Base-by-base conservation (phyloP, 2,113 vertebrate species). In the Lichenostomus cassidix region DNA sequence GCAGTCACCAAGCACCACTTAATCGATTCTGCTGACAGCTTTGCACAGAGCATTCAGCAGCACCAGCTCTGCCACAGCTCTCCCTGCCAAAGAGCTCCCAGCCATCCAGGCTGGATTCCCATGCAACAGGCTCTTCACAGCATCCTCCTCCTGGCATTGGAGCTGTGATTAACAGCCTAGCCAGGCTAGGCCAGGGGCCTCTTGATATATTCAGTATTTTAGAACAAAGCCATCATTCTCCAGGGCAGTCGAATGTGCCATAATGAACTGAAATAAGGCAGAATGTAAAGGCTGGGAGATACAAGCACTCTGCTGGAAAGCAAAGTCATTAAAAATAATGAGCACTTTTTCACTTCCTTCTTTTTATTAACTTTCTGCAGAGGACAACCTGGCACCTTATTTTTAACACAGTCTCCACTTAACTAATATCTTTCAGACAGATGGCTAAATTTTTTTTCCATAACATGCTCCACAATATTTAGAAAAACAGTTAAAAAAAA, bases 251-350 rank as follows among this genome's bases (percentile, higher is more conserved):
- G 95, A 96, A 96, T 97, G 95, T 88, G 87, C 96, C 41, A 20
- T 96, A 97, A 97, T 98, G 98, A 98, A 97, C 90, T 93, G 89
- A 96, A 98, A 94, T 96, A 98, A 97, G 97, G 97, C 97, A 98
- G 97, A 97, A 95, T 94, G 96, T 92, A 98, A 95, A 97, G 96
- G 95, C 93, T 95, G 91, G 90, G 96, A 97, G 97, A 99, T 98
- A 98, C 83, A 95, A 97, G 97, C 98, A 86, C 97, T 97, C 98
- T 97, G 97, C 97, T 98, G 97, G 98, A 98, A 98, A 98, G 98
- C 96, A 97, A 97, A 97, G 97, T 96, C 98, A 98, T 98, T 98
- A 99, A 99, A 99, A 99, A 98, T 98, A 99, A 99, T 98, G 98
- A 98, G 97, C 97, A 91, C 85, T 78, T 94, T 96, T 96, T 96